Conservation (phyloP, 2,888 invertebrate genomes). For the Hydrotaea cyrtoneurina region DNA sequence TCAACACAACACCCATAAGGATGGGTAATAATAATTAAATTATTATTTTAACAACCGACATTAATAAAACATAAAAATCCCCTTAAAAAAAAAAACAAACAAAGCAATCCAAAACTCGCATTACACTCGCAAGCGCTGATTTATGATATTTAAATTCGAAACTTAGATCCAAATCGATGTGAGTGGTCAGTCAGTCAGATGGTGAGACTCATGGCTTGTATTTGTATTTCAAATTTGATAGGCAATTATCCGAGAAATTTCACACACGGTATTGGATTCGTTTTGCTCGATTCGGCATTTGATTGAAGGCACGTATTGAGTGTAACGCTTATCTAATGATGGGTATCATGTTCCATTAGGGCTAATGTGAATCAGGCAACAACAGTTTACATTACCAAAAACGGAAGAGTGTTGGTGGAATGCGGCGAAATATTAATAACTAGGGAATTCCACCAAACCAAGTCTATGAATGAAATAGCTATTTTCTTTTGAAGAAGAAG, state of each 20-base stretch:
- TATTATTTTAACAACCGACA: background rate
- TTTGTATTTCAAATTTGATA: background rate
- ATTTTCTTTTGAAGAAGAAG: background rate
- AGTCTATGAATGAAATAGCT: constrained; percentile 19
- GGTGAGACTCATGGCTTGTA: background rate
- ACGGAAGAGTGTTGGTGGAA: background rate
- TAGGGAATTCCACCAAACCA: background rate
- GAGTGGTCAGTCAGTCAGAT: background rate
- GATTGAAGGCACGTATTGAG: background rate
- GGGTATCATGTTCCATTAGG: constrained; percentile 15
- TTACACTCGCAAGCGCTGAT: background rate
- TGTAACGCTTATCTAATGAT: background rate
- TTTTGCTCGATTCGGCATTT: background rate
- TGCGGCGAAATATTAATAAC: background rate
- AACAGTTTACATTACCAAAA: background rate
- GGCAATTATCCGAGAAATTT: background rate
- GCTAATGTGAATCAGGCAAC: background rate
- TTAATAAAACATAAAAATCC: constrained; percentile 7
- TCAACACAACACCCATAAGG: background rate
- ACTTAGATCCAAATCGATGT: background rate
- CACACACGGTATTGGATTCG: background rate
- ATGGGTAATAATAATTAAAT: constrained; percentile 3
- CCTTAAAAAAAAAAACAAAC: background rate
- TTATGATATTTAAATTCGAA: background rate
- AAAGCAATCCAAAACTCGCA: background rate